Conservation (phyloP, 2,888 invertebrate genomes). For the Hermaeophaga mercurialis region DNA sequence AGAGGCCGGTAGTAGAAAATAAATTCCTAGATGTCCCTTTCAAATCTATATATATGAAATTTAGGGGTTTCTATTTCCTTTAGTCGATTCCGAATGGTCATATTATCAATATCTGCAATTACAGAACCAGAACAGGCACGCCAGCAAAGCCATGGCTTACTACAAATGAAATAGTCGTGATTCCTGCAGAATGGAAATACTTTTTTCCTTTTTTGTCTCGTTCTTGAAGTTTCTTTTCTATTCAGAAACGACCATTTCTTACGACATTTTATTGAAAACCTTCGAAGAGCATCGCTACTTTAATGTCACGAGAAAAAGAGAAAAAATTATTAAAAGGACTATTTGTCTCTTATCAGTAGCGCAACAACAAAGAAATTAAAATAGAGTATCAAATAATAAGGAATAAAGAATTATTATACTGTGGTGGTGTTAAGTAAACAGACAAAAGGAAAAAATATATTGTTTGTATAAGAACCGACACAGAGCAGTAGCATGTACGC, state of each 20-base stretch:
- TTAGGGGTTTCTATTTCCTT: constrained; percentile 39
- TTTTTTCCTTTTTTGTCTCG: constrained; percentile 11
- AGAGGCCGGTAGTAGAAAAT: constrained; percentile 12
- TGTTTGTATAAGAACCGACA: no score
- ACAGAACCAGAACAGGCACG: constrained; percentile 16
- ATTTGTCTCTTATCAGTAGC: no score
- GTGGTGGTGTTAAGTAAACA: no score
- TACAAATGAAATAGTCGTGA: constrained; percentile 26
- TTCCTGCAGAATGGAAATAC: constrained; percentile 19
- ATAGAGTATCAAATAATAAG: no score
- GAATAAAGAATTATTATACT: no score
- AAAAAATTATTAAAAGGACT: no score
- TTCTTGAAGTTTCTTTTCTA: constrained; percentile 14
- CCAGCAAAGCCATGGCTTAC: constrained; percentile 21
- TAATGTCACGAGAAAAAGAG: neutral
- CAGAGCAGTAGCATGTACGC: no score
- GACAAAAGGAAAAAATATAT: no score
- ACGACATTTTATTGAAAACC: constrained; percentile 6
- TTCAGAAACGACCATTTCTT: constrained; percentile 10
- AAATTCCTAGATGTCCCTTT: constrained; percentile 31
- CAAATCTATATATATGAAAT: constrained; percentile 36
- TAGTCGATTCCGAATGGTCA: constrained; percentile 26
- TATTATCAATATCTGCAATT: constrained; percentile 30
- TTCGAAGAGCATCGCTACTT: constrained; percentile 1
- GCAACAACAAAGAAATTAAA: no score